Evolutionary conservation across 2,113 vertebrate genomes (phyloP), one percentile per base, ranked within the genome.

Genomic region (Nibea albiflora): DNA sequence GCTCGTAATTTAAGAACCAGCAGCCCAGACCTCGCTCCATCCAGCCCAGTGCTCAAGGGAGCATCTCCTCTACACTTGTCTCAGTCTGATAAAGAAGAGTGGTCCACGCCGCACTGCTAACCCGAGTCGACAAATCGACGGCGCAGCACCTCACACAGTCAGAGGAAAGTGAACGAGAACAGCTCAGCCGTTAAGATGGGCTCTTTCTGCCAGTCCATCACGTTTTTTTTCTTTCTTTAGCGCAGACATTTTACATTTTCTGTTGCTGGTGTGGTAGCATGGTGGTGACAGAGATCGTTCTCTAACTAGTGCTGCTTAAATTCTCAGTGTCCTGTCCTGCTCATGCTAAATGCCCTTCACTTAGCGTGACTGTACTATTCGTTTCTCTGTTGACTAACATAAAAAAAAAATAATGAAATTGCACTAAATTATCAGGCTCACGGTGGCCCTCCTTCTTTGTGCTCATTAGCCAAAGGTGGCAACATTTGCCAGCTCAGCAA

Each of bases 1-100:
- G 69, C 83, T 90, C 85, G 89, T 87, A 88, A 92, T 91, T 92
- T 89, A 93, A 91, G 80, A 84, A 90, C 68, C 89, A 86, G 68
- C 65, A 76, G 83, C 69, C 65, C 49, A 47, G 65, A 65, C 66
- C 76, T 71, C 81, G 22, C 64, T 79, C 44, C 47, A 56, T 67
- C 58, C 50, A 56, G 46, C 80, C 57, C 73, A 67, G 42, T 71
- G 71, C 90, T 81, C 81, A 63, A 47, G 85, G 72, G 86, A 90
- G 66, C 61, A 47, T 88, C 86, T 69, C 82, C 53, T 52, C 74
- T 66, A 63, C 63, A 80, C 77, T 87, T 87, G 80, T 85, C 70
- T 85, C 69, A 73, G 70, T 73, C 80, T 81, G 83, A 91, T 87
- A 84, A 69, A 89, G 85, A 88, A 86, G 64, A 89, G 80, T 15